These are phyloP conservation scores for Poeciliopsis occidentalis DNA, from an alignment of 2,113 vertebrate genomes.

Conservation along the genomic window DNA sequence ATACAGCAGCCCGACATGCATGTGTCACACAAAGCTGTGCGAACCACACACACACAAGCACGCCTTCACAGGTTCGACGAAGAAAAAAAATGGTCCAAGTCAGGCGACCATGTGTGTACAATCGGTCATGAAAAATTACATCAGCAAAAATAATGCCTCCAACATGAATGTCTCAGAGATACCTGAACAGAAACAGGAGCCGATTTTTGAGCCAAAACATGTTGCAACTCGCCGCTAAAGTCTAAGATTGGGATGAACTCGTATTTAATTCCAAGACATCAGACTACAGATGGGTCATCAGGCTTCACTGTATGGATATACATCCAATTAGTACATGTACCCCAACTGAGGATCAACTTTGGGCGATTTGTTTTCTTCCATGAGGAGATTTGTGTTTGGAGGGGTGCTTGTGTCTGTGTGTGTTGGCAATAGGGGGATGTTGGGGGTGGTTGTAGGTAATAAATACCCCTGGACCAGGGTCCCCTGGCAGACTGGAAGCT, in stretches of 20 bases:
- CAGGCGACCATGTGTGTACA: slow-evolving; percentile 41
- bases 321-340: slow-evolving; percentile 70
- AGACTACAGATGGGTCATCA: slow-evolving; percentile 65
- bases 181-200: neutral
- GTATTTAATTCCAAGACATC: slow-evolving; percentile 38
- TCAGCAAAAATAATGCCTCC: slow-evolving; percentile 22
- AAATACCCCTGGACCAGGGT: slow-evolving; percentile 80
- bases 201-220: slow-evolving; percentile 20
- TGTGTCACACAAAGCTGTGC: slow-evolving; percentile 38
- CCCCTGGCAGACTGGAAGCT: slow-evolving; percentile 83
- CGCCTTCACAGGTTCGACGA: slow-evolving; percentile 3
- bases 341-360: slow-evolving; percentile 22
- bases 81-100: slow-evolving; percentile 26
- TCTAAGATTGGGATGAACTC: slow-evolving; percentile 29
- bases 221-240: slow-evolving; percentile 1
- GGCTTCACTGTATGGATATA: slow-evolving; percentile 65
- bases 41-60: slow-evolving; percentile 26
- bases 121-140: slow-evolving; percentile 39
- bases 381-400: slow-evolving; percentile 54
- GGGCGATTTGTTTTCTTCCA: slow-evolving; percentile 73
- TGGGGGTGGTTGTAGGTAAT: slow-evolving; percentile 68
- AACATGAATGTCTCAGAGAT: slow-evolving; percentile 33
- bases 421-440: slow-evolving; percentile 1
- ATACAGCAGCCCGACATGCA: slow-evolving; percentile 65
- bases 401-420: slow-evolving; percentile 26